Evolutionary conservation across 2,113 vertebrate genomes (phyloP).

Genomic region (Ovis canadensis): DNA sequence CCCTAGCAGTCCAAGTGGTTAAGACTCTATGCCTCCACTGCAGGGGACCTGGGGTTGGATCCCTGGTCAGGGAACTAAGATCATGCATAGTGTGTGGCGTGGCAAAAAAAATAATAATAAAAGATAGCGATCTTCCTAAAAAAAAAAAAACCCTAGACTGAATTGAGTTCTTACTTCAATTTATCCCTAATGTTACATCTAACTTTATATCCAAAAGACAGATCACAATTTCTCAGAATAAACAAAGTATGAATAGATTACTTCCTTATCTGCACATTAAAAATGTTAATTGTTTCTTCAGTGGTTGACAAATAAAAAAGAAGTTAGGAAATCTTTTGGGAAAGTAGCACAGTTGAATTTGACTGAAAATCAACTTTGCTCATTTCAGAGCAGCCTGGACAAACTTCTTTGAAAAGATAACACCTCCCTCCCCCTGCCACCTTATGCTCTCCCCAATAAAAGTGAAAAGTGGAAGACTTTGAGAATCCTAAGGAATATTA

Average conservation of each 20-base stretch:
- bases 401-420: background rate
- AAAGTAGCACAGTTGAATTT: background rate
- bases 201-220: background rate
- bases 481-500: background rate
- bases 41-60: background rate
- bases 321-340: background rate
- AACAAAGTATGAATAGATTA: background rate
- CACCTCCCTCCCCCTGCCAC: background rate
- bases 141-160: background rate
- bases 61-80: background rate
- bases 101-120: background rate
- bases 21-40: background rate
- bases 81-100: accelerated
- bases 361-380: background rate
- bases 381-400: background rate
- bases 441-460: background rate
- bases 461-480: background rate
- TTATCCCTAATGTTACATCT: background rate
- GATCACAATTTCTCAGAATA: background rate
- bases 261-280: background rate
- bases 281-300: background rate
- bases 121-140: background rate
- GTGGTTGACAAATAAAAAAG: background rate
- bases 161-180: conserved; percentile 27
- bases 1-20: background rate